phyloP scores from a whole-genome alignment of 1,140 invertebrate genomes.

The Rhynchophorus ferrugineus region DNA sequence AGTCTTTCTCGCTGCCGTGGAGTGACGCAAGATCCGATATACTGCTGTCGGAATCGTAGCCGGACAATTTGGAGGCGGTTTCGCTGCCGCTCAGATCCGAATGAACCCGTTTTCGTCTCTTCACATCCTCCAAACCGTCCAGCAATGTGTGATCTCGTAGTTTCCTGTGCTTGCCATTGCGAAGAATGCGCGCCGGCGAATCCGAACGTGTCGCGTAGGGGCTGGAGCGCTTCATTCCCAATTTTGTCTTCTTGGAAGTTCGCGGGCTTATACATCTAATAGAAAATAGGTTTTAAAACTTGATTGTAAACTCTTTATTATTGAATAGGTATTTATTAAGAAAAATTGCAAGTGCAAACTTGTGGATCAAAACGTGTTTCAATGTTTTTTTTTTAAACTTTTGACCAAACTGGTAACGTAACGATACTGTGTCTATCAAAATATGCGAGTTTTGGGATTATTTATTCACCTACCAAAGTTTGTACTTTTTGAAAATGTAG shows the following conservation, averaged over 20 bases:
- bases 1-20: conserved; percentile 41
- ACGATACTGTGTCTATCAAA: too few relatives aligned
- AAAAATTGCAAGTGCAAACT: too few relatives aligned
- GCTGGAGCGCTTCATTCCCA: conserved; percentile 41
- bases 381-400: too few relatives aligned
- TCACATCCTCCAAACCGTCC: conserved; percentile 46
- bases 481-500: too few relatives aligned
- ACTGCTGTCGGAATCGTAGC: conserved; percentile 54
- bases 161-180: conserved; percentile 56
- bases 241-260: conserved; percentile 25
- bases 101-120: conserved; percentile 48
- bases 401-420: too few relatives aligned
- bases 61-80: conserved; percentile 46
- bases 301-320: too few relatives aligned
- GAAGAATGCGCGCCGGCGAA: conserved; percentile 45
- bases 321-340: too few relatives aligned
- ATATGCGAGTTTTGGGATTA: too few relatives aligned
- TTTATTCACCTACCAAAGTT: too few relatives aligned
- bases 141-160: conserved; percentile 45
- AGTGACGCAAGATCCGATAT: conserved; percentile 46
- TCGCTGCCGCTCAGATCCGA: conserved; percentile 51
- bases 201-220: conserved; percentile 51
- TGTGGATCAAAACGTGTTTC: too few relatives aligned
- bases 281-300: not conserved
- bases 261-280: conserved; percentile 24